Evolutionary conservation across 2,888 invertebrate genomes (phyloP).

Genomic region (Cerceris ruficornis): DNA sequence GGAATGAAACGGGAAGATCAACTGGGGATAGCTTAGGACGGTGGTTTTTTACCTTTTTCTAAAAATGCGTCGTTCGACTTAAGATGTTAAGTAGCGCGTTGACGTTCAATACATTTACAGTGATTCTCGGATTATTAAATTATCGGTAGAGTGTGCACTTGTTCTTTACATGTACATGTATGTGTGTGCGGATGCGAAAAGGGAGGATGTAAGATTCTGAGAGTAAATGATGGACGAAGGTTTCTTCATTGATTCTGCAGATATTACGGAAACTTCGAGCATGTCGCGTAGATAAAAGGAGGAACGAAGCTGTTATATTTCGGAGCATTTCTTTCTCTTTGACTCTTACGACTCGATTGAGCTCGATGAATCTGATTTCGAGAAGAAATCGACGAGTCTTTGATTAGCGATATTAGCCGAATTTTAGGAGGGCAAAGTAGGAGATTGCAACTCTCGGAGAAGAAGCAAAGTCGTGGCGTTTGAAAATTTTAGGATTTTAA

Average conservation of each 20-base stretch:
- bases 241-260: neutral
- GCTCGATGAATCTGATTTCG: too few relatives aligned
- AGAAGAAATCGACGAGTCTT: too few relatives aligned
- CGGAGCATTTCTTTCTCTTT: too few relatives aligned
- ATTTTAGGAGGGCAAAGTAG: too few relatives aligned
- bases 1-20: slow-evolving; percentile 22
- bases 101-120: slow-evolving; percentile 38
- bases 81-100: slow-evolving; percentile 64
- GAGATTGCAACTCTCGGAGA: too few relatives aligned
- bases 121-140: slow-evolving; percentile 4
- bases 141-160: neutral
- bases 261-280: too few relatives aligned
- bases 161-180: neutral
- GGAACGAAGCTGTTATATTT: too few relatives aligned
- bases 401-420: too few relatives aligned
- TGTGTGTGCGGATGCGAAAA: slow-evolving; percentile 1
- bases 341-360: too few relatives aligned
- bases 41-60: slow-evolving; percentile 75
- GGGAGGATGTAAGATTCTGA: slow-evolving; percentile 24
- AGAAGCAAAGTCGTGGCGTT: too few relatives aligned
- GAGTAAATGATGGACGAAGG: slow-evolving; percentile 17
- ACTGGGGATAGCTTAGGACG: slow-evolving; percentile 50
- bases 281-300: too few relatives aligned
- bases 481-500: too few relatives aligned
- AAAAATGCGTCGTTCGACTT: slow-evolving; percentile 65